These are phyloP conservation scores for Tachycineta bicolor DNA, from an alignment of 2,113 vertebrate species.

Conservation along the genomic window DNA sequence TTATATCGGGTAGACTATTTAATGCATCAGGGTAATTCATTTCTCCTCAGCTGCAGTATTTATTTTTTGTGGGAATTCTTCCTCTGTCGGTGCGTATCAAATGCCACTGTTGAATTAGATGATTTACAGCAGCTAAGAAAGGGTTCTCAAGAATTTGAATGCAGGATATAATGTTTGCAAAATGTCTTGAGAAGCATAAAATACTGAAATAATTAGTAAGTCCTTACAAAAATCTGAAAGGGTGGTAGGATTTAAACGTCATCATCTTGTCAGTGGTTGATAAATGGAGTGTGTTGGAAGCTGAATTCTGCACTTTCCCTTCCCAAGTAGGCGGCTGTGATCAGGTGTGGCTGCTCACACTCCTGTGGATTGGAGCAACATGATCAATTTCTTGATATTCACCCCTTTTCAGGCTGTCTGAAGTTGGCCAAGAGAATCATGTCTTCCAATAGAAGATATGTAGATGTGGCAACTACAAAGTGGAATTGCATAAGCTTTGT, in stretches of 20 bases:
- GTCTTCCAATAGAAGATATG: background rate
- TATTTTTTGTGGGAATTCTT: background rate
- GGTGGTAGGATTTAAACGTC: background rate
- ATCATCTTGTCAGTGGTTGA: background rate
- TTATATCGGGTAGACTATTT: background rate
- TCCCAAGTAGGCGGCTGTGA: background rate
- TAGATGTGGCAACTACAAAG: background rate
- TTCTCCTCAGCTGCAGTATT: background rate
- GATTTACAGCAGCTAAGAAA: background rate
- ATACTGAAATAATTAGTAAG: background rate
- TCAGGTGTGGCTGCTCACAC: background rate
- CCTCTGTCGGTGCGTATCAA: background rate
- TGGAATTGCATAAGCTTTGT: background rate
- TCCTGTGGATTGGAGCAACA: background rate
- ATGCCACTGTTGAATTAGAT: background rate
- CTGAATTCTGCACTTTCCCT: background rate
- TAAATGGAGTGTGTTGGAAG: background rate
- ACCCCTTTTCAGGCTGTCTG: background rate
- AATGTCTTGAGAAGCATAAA: background rate
- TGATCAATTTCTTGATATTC: background rate
- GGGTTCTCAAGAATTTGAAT: background rate
- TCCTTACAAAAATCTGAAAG: background rate
- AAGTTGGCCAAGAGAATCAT: background rate
- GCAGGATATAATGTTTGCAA: background rate
- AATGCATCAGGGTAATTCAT: background rate